Evolutionary conservation across 2,888 invertebrate genomes (phyloP), one percentile per base, ranked within the genome.

Genomic region (Apocheima hispidaria): DNA sequence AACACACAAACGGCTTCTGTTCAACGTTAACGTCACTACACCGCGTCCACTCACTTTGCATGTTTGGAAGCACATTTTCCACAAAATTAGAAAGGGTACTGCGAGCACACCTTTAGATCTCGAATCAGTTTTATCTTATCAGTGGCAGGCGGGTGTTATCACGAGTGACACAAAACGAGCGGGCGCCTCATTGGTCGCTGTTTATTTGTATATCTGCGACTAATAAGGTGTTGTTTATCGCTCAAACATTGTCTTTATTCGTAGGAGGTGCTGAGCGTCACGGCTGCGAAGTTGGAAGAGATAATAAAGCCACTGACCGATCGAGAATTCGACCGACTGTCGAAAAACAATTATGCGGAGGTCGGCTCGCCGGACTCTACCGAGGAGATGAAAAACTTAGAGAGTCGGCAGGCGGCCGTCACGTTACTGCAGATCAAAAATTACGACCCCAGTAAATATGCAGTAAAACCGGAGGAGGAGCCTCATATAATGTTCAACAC

Each of bases 401-500:
- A 93, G 77, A 93, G 93, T 69, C 82, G 93, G 63, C 92, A 93
- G 77, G 93, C 93, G 73, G 93, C 93, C 59, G 93, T 92, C 62
- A 92, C 93, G 61, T 82, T 93, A 57, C 82, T 93, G 57, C 93
- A 93, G 72, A 93, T 93, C 60, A 93, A 92, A 77, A 93, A 93
- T 77, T 90, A 93, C 79, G 93, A 93, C 69, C 93, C 93, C 46
- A 85, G 79, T 69, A 93, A 93, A 78, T 93, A 92, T 77, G 82
- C 79, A 26, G 81, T 88, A 60, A 90, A 92, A 79, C 72, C 81
- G 62, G 91, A 92, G 74, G 89, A 90, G 64, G 90, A 87, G 60
- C 93, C 94, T 41, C 94, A 93, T 75, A 93, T 94, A 72, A 92
- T 92, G 81, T 94, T 93, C 80, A 94, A 94, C 81, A 94, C 91